A percentile compares a stretch with the other conserved stretches of the same genome.
Evolutionary conservation across 2,797 vertebrate genomes (phyloP).

Genomic region (Manis crassicaudata): DNA sequence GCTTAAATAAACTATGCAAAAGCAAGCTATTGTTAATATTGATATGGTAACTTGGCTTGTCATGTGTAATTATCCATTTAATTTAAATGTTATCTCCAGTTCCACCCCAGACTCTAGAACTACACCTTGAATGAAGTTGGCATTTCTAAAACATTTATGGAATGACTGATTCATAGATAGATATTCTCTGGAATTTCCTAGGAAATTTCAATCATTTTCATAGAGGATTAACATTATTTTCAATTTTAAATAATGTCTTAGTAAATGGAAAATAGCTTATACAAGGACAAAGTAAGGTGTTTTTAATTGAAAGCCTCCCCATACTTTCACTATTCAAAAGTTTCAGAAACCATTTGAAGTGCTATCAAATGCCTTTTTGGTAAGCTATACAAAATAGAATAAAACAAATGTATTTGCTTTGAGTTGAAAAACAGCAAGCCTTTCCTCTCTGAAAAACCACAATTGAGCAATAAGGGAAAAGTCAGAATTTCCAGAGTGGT

Average conservation of each 20-base stretch:
- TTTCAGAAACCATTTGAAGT: neutral
- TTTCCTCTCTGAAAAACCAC: conserved; percentile 38
- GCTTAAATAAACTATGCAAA: neutral
- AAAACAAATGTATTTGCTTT: conserved; percentile 9
- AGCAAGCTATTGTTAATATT: neutral
- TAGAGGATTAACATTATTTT: conserved; percentile 22
- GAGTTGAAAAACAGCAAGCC: neutral
- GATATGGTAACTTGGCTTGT: neutral
- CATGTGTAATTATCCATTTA: neutral
- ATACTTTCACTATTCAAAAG: conserved; percentile 18
- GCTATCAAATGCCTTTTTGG: neutral
- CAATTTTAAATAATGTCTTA: conserved; percentile 30
- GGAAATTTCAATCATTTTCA: neutral
- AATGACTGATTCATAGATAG: neutral
- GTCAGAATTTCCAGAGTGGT: neutral
- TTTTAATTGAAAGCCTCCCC: neutral
- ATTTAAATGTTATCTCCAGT: neutral
- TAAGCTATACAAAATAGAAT: neutral
- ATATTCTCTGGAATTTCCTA: conserved; percentile 16
- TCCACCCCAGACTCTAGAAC: neutral
- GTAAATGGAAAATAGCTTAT: conserved; percentile 14
- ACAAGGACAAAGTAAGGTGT: neutral
- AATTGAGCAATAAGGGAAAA: neutral
- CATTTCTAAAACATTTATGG: neutral
- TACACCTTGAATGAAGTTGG: neutral